Conservation (phyloP, 1,140 invertebrate genomes). For the Heliconius nattereri region DNA sequence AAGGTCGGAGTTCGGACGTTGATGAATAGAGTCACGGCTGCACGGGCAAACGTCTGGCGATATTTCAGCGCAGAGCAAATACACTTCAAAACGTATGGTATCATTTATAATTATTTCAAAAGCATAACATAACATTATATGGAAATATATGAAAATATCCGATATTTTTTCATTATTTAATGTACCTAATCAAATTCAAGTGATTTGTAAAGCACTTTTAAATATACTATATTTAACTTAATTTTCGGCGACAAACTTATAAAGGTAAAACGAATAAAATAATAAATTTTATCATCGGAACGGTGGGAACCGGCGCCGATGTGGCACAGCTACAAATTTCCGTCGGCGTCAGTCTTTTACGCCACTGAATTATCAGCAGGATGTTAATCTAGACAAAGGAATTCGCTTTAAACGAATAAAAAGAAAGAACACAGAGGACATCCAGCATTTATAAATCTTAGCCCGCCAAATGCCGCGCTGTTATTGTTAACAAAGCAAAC, state of each 20-base stretch:
- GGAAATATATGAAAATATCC: neutral
- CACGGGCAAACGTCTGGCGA: constrained; percentile 21
- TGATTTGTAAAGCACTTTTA: neutral
- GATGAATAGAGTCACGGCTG: constrained; percentile 35
- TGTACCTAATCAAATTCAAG: neutral
- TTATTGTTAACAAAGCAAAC: constrained; percentile 16
- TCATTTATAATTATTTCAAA: constrained; percentile 23
- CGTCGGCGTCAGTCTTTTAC: constrained; percentile 38
- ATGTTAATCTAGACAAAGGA: constrained; percentile 46
- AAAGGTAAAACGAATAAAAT: constrained; percentile 1
- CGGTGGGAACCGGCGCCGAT: constrained; percentile 32
- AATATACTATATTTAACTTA: neutral
- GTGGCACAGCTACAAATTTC: constrained; percentile 44
- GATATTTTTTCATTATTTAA: neutral
- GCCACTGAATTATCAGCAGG: constrained; percentile 45
- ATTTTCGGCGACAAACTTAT: neutral
- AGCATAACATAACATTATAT: constrained; percentile 12
- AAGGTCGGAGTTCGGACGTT: constrained; percentile 38
- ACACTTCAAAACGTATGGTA: constrained; percentile 9
- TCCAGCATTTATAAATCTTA: constrained; percentile 22
- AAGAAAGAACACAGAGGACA: constrained; percentile 3
- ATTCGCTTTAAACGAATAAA: constrained; percentile 38
- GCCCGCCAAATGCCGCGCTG: constrained; percentile 2
- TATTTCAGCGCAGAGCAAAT: constrained; percentile 22
- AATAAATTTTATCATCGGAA: constrained; percentile 29